Evolutionary conservation across 2,113 vertebrate genomes (phyloP).

Genomic region (Tragelaphus strepsiceros): DNA sequence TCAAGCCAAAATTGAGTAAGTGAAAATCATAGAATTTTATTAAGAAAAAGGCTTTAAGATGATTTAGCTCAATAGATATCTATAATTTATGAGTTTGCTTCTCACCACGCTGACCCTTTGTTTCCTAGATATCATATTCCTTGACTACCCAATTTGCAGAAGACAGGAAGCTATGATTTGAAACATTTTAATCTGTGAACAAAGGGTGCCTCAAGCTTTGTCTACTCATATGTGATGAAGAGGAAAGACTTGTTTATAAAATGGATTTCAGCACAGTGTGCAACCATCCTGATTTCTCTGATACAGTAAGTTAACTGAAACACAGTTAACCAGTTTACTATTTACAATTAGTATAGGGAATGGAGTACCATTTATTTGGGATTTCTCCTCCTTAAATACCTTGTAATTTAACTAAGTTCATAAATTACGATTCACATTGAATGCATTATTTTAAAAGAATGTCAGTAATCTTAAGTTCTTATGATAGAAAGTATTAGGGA

Average conservation of each 20-base stretch:
- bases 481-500: background rate
- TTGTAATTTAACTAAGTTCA: background rate
- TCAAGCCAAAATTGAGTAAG: constrained; percentile 10
- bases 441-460: background rate
- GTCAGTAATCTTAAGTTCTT: background rate
- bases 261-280: background rate
- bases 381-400: background rate
- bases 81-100: background rate
- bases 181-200: background rate
- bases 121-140: background rate
- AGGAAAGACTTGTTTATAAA: background rate
- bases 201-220: background rate
- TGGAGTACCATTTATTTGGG: background rate
- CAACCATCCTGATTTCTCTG: background rate
- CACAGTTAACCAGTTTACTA: background rate
- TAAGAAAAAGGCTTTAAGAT: background rate
- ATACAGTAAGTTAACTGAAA: background rate
- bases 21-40: background rate
- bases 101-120: background rate
- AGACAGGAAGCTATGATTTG: background rate
- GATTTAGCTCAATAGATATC: background rate
- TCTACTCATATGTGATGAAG: background rate
- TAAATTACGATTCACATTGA: background rate
- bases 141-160: background rate
- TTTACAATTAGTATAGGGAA: background rate